Conservation (phyloP, 1,140 invertebrate genomes). For the Mya arenaria region DNA sequence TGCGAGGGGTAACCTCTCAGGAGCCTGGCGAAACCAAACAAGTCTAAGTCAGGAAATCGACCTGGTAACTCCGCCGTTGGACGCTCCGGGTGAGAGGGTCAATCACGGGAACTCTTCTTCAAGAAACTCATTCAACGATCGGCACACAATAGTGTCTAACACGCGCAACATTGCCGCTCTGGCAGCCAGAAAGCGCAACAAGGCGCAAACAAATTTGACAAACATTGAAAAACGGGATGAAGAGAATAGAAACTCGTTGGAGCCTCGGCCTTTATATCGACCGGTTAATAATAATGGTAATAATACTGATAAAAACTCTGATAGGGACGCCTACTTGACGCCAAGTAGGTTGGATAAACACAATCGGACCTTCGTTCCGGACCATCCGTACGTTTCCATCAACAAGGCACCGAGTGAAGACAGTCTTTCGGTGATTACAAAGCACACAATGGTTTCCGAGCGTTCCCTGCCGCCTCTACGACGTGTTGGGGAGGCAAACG, state of each 20-base stretch:
- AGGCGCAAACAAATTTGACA: conserved; percentile 59
- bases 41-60: conserved; percentile 54
- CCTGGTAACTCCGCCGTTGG: conserved; percentile 18
- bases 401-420: conserved; percentile 65
- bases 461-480: conserved; percentile 67
- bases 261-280: conserved; percentile 62
- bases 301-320: conserved; percentile 1
- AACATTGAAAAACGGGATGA: conserved; percentile 59
- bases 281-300: conserved; percentile 48
- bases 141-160: conserved; percentile 69
- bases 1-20: conserved; percentile 47
- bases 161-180: conserved; percentile 78
- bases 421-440: conserved; percentile 64
- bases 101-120: conserved; percentile 59
- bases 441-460: conserved; percentile 69
- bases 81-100: not conserved
- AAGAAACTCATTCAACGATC: conserved; percentile 65
- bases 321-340: conserved; percentile 68
- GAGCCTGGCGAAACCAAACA: conserved; percentile 59
- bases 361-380: conserved; percentile 62
- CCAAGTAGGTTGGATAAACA: conserved; percentile 77
- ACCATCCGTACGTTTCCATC: conserved; percentile 34
- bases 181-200: conserved; percentile 75
- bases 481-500: conserved; percentile 38
- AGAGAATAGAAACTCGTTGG: conserved; percentile 16